Evolutionary conservation across 1,140 invertebrate genomes (phyloP).

Genomic region (Stegodyphus dumicola): DNA sequence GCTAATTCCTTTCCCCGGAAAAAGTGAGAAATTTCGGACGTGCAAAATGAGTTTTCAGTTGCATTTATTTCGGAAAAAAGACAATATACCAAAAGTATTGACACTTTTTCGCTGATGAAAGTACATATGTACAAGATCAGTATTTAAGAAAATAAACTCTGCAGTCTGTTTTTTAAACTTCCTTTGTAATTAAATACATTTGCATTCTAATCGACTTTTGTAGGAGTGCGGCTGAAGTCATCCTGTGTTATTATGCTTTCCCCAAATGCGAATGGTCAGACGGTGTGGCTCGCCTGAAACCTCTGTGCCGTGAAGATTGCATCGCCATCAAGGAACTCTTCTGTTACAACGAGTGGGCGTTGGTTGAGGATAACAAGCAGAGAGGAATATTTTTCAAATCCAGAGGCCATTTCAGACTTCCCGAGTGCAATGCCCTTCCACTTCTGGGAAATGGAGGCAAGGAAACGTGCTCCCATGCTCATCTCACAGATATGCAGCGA

Average conservation of each 20-base stretch:
- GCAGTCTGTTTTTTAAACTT: too few relatives aligned
- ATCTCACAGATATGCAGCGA: conserved; percentile 82
- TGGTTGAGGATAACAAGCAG: conserved; percentile 89
- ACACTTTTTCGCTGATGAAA: too few relatives aligned
- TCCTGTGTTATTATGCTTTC: conserved; percentile 92
- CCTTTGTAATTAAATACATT: too few relatives aligned
- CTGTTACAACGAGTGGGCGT: conserved; percentile 92
- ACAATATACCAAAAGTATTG: too few relatives aligned
- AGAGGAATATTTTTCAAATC: conserved; percentile 80
- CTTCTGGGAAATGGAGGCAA: conserved; percentile 70
- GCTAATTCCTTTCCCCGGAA: too few relatives aligned
- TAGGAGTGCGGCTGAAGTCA: conserved; percentile 83
- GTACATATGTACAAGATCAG: too few relatives aligned
- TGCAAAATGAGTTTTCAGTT: too few relatives aligned
- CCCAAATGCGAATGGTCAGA: conserved; percentile 80
- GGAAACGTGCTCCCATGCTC: conserved; percentile 81
- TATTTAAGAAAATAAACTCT: too few relatives aligned
- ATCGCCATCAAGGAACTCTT: conserved; percentile 88
- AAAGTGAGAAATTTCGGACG: too few relatives aligned
- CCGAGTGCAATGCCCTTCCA: conserved; percentile 84
- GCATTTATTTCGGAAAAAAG: too few relatives aligned
- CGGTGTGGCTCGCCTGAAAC: conserved; percentile 65
- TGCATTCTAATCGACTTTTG: background rate
- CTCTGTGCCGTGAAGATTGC: conserved; percentile 83
- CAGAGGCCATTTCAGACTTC: conserved; percentile 87